A percentile compares a stretch with the other conserved stretches of the same genome.
Conservation (phyloP, 2,113 vertebrate genomes). For the Dermatemys mawii region DNA sequence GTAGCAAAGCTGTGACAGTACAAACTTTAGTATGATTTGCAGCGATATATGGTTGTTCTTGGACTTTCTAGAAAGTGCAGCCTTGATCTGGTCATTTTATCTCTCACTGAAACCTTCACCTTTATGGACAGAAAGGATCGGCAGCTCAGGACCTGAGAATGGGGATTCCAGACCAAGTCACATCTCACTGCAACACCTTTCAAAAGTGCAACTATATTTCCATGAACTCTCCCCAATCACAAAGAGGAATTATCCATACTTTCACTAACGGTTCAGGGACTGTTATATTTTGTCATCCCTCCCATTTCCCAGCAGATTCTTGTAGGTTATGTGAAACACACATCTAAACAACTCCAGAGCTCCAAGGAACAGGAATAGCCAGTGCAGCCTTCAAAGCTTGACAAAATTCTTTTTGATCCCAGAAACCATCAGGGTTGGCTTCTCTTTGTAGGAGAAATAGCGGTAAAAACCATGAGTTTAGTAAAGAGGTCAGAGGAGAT, state of each 20-base stretch:
- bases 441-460: not conserved
- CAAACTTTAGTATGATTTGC: not conserved
- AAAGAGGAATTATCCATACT: not conserved
- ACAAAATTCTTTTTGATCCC: not conserved
- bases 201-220: not conserved
- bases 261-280: not conserved
- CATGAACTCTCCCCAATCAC: not conserved
- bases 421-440: not conserved
- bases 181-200: not conserved
- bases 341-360: not conserved
- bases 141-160: not conserved
- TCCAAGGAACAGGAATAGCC: not conserved
- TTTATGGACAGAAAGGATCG: not conserved
- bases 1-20: not conserved
- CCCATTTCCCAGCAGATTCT: not conserved
- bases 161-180: not conserved
- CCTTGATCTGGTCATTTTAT: not conserved
- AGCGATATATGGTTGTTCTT: not conserved
- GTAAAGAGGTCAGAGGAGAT: not conserved
- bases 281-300: not conserved
- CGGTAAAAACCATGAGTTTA: not conserved
- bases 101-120: not conserved
- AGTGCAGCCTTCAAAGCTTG: not conserved
- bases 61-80: not conserved
- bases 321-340: too few species aligned